These are phyloP conservation scores for Scaptomyza hsui DNA, from an alignment of 1,140 invertebrate species.

Conservation along the genomic window DNA sequence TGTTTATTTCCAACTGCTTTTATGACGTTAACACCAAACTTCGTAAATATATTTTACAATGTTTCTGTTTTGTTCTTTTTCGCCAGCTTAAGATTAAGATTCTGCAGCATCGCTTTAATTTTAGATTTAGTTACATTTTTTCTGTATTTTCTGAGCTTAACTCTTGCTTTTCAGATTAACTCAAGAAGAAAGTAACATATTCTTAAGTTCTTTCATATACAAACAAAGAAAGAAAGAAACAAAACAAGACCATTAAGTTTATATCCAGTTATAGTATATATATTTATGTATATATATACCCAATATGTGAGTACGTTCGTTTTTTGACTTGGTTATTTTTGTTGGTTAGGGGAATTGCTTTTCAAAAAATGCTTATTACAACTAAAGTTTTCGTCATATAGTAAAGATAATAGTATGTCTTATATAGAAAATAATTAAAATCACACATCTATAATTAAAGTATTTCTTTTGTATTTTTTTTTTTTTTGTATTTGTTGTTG, in stretches of 20 bases:
- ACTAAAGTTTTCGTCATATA: constrained; percentile 26
- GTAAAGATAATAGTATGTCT: constrained; percentile 5
- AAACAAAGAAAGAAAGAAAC: constrained; percentile 3
- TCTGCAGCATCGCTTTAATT: constrained; percentile 11
- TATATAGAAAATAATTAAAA: constrained; percentile 29
- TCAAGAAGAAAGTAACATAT: constrained; percentile 5
- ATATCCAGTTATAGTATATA: constrained; percentile 1
- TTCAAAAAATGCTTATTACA: constrained; percentile 21
- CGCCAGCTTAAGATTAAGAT: constrained; percentile 25
- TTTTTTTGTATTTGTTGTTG: constrained; percentile 1
- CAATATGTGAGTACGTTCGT: not conserved
- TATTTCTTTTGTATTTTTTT: constrained; percentile 16
- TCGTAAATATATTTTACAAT: constrained; percentile 47
- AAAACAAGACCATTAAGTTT: not conserved
- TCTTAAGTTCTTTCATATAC: constrained; percentile 1
- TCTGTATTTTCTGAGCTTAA: constrained; percentile 15
- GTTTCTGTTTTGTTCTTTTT: constrained; percentile 5
- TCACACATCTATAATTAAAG: constrained; percentile 21
- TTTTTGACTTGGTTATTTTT: constrained; percentile 8
- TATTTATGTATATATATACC: constrained; percentile 3
- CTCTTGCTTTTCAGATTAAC: constrained; percentile 26
- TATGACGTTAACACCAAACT: constrained; percentile 47
- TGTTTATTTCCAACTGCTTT: constrained; percentile 46
- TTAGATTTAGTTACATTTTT: constrained; percentile 22
- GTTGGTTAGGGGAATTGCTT: constrained; percentile 26